phyloP scores from a whole-genome alignment of 1,140 invertebrate genomes.

The Prorops nasuta region DNA sequence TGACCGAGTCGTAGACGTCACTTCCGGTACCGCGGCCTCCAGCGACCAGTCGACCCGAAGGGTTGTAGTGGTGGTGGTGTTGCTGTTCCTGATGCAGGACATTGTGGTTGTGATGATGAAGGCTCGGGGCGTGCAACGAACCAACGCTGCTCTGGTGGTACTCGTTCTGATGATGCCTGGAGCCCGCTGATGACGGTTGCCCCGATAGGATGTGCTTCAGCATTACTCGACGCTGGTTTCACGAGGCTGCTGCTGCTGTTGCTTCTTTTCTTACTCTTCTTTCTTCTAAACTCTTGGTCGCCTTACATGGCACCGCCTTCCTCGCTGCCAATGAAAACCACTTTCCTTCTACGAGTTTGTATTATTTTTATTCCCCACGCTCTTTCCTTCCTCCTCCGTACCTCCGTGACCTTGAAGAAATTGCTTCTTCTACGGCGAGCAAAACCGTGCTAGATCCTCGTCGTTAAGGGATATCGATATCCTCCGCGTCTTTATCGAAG shows the following conservation, averaged over 20 bases:
- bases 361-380: background rate
- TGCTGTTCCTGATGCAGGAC: too few species aligned
- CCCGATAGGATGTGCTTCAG: constrained; percentile 57
- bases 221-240: constrained; percentile 47
- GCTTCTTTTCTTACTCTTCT: constrained; percentile 13
- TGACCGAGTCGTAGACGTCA: constrained; percentile 48
- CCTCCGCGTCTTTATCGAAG: too few species aligned
- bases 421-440: too few species aligned
- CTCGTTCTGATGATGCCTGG: constrained; percentile 48
- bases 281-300: too few species aligned
- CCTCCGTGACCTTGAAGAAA: constrained; percentile 1
- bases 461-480: too few species aligned
- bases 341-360: background rate
- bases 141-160: constrained; percentile 37
- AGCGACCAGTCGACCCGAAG: constrained; percentile 6
- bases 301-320: constrained; percentile 26
- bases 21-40: constrained; percentile 25
- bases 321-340: background rate
- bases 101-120: too few species aligned
- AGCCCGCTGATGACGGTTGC: constrained; percentile 51
- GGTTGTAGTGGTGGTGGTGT: constrained; percentile 28
- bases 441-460: too few species aligned
- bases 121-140: constrained; percentile 23
- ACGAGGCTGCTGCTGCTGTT: constrained; percentile 13
- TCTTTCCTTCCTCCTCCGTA: constrained; percentile 1